phyloP scores from a whole-genome alignment of 2,888 invertebrate genomes.

The Tachina grossa region DNA sequence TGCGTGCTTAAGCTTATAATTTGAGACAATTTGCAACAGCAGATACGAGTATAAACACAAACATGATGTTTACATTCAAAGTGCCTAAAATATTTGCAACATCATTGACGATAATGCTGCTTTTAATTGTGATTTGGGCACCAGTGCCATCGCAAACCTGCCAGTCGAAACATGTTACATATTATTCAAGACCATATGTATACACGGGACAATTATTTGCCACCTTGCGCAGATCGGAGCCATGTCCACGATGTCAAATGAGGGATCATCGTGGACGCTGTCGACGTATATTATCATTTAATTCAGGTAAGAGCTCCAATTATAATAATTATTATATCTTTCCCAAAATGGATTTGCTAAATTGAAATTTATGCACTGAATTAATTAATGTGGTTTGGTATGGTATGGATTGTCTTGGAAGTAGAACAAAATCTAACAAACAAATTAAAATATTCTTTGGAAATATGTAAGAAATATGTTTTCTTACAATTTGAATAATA shows the following conservation, averaged over 20 bases:
- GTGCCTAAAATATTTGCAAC: slow-evolving; percentile 41
- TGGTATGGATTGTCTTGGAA: too few relatives aligned
- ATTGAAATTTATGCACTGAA: neutral
- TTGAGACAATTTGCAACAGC: neutral
- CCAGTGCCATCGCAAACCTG: slow-evolving; percentile 65
- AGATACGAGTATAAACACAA: neutral
- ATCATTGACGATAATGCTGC: slow-evolving; percentile 66
- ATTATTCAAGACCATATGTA: slow-evolving; percentile 75
- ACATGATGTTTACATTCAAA: slow-evolving; percentile 58
- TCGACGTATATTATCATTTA: slow-evolving; percentile 78
- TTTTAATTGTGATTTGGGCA: slow-evolving; percentile 74
- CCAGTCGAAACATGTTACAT: slow-evolving; percentile 78
- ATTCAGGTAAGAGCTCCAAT: slow-evolving; percentile 73
- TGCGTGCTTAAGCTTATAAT: slow-evolving; percentile 9
- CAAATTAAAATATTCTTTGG: too few relatives aligned
- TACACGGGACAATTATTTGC: slow-evolving; percentile 78
- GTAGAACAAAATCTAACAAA: too few relatives aligned
- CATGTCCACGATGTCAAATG: slow-evolving; percentile 79
- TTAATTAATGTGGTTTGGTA: neutral
- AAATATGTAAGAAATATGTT: too few relatives aligned
- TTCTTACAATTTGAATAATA: too few relatives aligned
- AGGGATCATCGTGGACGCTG: slow-evolving; percentile 80
- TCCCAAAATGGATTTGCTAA: neutral
- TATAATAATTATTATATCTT: neutral
- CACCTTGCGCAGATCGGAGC: slow-evolving; percentile 74